These are phyloP conservation scores for Electrona antarctica DNA, from an alignment of 2,113 vertebrate species.

Conservation along the genomic window DNA sequence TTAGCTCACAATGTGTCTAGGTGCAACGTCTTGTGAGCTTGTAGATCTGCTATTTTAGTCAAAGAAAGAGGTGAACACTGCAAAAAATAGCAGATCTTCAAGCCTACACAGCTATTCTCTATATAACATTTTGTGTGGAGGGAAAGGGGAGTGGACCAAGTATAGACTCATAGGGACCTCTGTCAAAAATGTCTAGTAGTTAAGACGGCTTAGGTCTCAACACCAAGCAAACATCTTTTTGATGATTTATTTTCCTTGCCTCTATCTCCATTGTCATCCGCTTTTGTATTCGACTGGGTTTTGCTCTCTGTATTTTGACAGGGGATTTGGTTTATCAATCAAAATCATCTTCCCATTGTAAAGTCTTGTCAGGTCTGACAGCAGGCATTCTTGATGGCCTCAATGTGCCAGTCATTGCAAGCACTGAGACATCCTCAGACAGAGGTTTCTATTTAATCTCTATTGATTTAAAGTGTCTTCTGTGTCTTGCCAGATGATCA, in stretches of 20 bases:
- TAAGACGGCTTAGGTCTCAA: conserved; percentile 12
- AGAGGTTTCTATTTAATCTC: conserved; percentile 26
- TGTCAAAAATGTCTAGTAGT: too few species aligned
- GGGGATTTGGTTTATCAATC: conserved; percentile 48
- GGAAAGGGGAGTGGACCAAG: too few species aligned
- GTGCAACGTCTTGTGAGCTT: too few species aligned
- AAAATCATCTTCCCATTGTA: conserved; percentile 19
- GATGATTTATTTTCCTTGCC: conserved; percentile 29
- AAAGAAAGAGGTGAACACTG: not conserved
- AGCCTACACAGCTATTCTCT: too few species aligned
- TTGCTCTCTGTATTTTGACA: conserved; percentile 35
- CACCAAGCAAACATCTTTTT: conserved; percentile 26
- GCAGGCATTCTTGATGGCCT: conserved; percentile 37
- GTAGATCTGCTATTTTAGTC: too few species aligned
- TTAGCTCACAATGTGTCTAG: too few species aligned
- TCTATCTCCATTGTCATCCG: conserved; percentile 9
- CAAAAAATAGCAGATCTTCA: not conserved
- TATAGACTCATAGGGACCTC: too few species aligned
- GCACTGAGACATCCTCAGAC: conserved; percentile 29
- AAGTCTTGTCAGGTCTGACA: conserved; percentile 45
- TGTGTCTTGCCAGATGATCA: conserved; percentile 87
- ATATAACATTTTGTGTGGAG: too few species aligned
- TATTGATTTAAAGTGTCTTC: conserved; percentile 48
- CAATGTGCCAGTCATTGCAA: conserved; percentile 25
- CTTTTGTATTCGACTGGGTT: conserved; percentile 40